Evolutionary conservation across 2,113 vertebrate species (phyloP).

Genomic region (Mastomys natalensis): DNA sequence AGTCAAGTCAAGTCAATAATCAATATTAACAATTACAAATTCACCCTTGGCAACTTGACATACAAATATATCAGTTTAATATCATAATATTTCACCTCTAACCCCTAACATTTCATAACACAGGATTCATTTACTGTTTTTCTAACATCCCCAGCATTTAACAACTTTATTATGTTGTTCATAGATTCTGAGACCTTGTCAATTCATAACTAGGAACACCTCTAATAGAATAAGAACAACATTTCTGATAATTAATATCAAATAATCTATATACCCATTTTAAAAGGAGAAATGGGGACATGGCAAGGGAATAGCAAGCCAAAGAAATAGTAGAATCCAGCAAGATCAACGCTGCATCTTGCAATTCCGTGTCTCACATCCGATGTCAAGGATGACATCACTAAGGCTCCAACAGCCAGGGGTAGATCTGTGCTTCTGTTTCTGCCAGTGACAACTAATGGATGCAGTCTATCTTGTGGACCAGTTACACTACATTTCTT

Average conservation of each 20-base stretch:
- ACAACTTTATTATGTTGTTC: not conserved
- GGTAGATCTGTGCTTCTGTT: not conserved
- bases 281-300: not conserved
- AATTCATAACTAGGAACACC: not conserved
- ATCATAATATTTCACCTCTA: not conserved
- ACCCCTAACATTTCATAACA: not conserved
- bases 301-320: not conserved
- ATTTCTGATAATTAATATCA: not conserved
- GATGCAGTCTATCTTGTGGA: not conserved
- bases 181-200: not conserved
- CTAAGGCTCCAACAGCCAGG: not conserved
- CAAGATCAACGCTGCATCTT: not conserved
- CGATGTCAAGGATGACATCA: not conserved
- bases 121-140: not conserved
- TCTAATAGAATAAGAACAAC: not conserved
- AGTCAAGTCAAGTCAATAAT: not conserved
- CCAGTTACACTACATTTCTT: not conserved
- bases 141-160: not conserved
- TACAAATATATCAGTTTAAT: not conserved
- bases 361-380: not conserved
- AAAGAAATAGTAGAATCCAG: not conserved
- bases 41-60: not conserved
- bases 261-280: not conserved
- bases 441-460: not conserved
- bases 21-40: not conserved